Conservation (phyloP, 2,888 invertebrate genomes). For the Drosophila limbata region DNA sequence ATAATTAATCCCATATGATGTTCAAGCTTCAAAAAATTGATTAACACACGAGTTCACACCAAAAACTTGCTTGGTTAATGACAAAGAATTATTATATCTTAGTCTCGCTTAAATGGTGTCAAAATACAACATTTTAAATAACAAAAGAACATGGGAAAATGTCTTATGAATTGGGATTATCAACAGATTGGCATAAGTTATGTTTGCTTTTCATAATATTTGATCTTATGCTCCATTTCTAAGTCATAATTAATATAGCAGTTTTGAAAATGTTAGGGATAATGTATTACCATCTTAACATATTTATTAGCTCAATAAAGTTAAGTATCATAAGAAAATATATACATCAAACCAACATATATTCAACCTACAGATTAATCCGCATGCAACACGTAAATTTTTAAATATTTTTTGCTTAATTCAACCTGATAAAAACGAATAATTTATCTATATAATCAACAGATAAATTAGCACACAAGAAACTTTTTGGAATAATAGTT, state of each 20-base stretch:
- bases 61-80: constrained; percentile 18
- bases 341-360: too few species aligned
- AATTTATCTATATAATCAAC: background rate
- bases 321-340: too few species aligned
- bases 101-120: constrained; percentile 5
- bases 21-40: constrained; percentile 21
- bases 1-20: constrained; percentile 39
- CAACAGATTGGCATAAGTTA: background rate
- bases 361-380: too few species aligned
- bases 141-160: background rate
- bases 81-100: constrained; percentile 4
- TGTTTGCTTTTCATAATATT: too few species aligned
- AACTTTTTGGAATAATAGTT: background rate
- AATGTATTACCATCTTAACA: too few species aligned
- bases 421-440: background rate
- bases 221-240: too few species aligned
- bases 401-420: background rate
- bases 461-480: background rate
- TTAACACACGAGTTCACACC: constrained; percentile 35
- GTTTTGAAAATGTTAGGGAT: background rate
- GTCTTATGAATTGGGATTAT: background rate
- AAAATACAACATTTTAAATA: background rate
- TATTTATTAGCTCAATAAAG: too few species aligned
- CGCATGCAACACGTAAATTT: too few species aligned
- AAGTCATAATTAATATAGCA: background rate